Evolutionary conservation across 2,113 vertebrate species (phyloP).

Genomic region (Oreochromis niloticus): DNA sequence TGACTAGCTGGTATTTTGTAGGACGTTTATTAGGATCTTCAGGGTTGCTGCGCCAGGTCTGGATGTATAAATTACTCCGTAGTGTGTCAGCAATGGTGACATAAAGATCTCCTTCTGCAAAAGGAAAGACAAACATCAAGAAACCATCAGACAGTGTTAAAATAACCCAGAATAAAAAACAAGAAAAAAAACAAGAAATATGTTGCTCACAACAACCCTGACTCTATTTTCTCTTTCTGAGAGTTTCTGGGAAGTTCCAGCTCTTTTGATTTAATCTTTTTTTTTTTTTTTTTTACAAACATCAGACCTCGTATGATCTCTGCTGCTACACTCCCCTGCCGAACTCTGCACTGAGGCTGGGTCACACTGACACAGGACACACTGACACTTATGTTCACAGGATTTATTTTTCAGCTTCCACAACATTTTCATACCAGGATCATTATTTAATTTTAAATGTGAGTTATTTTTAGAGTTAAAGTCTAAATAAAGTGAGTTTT

Average conservation of each 20-base stretch:
- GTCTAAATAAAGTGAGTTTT: not conserved
- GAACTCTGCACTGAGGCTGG: not conserved
- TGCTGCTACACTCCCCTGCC: too few species aligned
- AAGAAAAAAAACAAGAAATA: not conserved
- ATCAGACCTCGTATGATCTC: too few species aligned
- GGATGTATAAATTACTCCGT: rapidly evolving
- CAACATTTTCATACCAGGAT: not conserved
- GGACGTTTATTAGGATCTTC: rapidly evolving
- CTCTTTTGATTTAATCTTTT: not conserved
- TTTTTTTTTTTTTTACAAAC: not conserved
- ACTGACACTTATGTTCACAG: not conserved
- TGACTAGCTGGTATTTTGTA: too few species aligned
- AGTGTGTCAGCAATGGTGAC: not conserved
- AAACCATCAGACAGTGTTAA: not conserved
- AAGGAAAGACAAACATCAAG: not conserved
- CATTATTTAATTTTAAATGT: not conserved
- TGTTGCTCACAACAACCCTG: not conserved
- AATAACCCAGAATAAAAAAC: not conserved
- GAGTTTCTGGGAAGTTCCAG: not conserved
- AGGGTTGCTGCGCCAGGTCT: not conserved
- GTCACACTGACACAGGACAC: rapidly evolving
- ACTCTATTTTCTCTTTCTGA: not conserved
- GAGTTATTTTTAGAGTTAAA: not conserved
- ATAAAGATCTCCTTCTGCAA: not conserved
- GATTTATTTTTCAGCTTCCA: not conserved